Percentiles rank a stretch among this genome's conserved stretches.
Evolutionary conservation across 2,888 invertebrate genomes (phyloP).

Genomic region (Torymus texanus): DNA sequence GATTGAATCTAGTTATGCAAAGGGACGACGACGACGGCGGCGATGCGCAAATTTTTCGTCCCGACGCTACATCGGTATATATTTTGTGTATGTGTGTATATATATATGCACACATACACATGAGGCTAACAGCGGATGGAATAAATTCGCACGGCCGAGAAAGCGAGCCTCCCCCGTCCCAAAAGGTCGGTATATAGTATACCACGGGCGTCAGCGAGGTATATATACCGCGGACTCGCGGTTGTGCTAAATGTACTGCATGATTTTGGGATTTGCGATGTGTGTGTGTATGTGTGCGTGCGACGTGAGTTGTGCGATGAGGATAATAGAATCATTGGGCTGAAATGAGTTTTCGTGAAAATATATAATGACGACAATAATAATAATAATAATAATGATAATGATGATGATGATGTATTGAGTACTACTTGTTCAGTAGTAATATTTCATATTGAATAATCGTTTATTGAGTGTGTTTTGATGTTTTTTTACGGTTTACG

Average conservation of each 20-base stretch:
- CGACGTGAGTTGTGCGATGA: background rate
- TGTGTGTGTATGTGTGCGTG: background rate
- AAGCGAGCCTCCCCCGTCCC: background rate
- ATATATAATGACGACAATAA: no score
- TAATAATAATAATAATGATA: no score
- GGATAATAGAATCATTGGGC: conserved; percentile 16
- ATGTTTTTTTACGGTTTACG: no score
- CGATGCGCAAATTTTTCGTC: conserved; percentile 59
- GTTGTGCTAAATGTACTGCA: conserved; percentile 24
- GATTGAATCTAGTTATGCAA: conserved; percentile 67
- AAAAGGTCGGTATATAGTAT: background rate
- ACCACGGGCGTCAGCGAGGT: no score
- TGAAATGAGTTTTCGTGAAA: background rate
- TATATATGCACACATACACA: background rate
- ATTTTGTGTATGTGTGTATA: no score
- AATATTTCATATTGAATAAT: no score
- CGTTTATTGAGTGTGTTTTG: no score
- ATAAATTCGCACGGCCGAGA: conserved; percentile 22
- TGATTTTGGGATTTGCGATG: conserved; percentile 33
- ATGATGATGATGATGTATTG: no score
- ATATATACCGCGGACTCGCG: no score
- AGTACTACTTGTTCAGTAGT: no score
- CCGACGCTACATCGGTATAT: background rate
- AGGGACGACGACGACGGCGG: conserved; percentile 52
- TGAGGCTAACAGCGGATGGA: conserved; percentile 10